phyloP scores from a whole-genome alignment of 2,888 invertebrate species.

The Erebia ligea region DNA sequence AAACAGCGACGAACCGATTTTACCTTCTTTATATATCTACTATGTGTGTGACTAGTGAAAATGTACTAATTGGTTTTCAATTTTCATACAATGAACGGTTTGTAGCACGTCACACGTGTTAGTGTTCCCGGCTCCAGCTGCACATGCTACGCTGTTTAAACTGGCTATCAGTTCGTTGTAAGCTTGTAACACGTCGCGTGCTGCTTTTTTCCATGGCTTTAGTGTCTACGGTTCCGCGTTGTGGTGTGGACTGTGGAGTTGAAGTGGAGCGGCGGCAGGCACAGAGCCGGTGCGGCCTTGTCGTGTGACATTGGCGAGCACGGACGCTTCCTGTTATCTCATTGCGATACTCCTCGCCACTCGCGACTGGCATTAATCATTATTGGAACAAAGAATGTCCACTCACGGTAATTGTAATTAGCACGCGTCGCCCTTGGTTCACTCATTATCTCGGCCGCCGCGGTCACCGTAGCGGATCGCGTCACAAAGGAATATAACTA shows the following conservation, averaged over 20 bases:
- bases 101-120: too few relatives aligned
- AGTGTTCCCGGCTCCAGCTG: too few relatives aligned
- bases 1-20: too few relatives aligned
- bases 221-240: constrained; percentile 11
- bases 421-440: constrained; percentile 69
- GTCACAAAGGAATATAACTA: constrained; percentile 73
- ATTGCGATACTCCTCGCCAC: constrained; percentile 72
- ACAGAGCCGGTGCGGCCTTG: constrained; percentile 49
- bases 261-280: constrained; percentile 4
- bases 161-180: too few relatives aligned
- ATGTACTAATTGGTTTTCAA: too few relatives aligned
- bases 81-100: too few relatives aligned
- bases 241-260: constrained; percentile 4
- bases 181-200: too few relatives aligned
- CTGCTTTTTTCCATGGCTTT: background rate
- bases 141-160: too few relatives aligned
- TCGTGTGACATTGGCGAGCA: constrained; percentile 72
- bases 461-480: constrained; percentile 62
- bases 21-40: too few relatives aligned
- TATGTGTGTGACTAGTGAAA: too few relatives aligned
- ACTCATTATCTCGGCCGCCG: constrained; percentile 66
- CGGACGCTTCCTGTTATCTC: constrained; percentile 81
- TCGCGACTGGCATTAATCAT: constrained; percentile 78
- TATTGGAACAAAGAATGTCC: constrained; percentile 83
- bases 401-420: constrained; percentile 82